Conservation (phyloP, 1,140 invertebrate genomes). For the Drosophila pachea region DNA sequence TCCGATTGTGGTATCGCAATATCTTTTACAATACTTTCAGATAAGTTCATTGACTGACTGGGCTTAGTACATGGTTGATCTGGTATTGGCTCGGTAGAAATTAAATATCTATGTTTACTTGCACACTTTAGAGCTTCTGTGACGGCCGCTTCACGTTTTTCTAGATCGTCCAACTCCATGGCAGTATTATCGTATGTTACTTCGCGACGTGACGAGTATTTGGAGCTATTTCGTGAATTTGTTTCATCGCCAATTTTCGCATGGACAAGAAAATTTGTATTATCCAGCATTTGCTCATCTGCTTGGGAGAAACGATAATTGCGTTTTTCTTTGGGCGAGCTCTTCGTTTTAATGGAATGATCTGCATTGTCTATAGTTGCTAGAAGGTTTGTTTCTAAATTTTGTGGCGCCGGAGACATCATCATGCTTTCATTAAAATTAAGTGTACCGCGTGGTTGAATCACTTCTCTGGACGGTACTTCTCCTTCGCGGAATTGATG, state of each 20-base stretch:
- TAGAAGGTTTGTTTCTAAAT: not conserved
- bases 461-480: constrained; percentile 1
- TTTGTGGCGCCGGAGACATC: constrained; percentile 35
- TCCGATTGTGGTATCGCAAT: not conserved
- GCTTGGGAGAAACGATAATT: constrained; percentile 62
- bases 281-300: constrained; percentile 61
- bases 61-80: not conserved
- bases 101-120: not conserved
- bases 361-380: not conserved
- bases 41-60: constrained; percentile 4
- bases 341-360: not conserved
- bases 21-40: constrained; percentile 16
- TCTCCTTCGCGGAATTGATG: constrained; percentile 2
- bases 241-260: constrained; percentile 63
- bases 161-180: constrained; percentile 42
- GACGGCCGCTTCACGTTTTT: constrained; percentile 30
- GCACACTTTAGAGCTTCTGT: constrained; percentile 17
- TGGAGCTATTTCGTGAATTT: constrained; percentile 54
- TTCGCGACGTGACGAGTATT: constrained; percentile 49
- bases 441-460: constrained; percentile 40
- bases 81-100: not conserved
- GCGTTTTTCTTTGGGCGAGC: not conserved
- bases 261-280: constrained; percentile 62
- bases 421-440: constrained; percentile 57
- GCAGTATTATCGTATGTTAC: constrained; percentile 40